Base-by-base conservation (phyloP, 2,888 invertebrate genomes). In the Pyrrhia umbra region DNA sequence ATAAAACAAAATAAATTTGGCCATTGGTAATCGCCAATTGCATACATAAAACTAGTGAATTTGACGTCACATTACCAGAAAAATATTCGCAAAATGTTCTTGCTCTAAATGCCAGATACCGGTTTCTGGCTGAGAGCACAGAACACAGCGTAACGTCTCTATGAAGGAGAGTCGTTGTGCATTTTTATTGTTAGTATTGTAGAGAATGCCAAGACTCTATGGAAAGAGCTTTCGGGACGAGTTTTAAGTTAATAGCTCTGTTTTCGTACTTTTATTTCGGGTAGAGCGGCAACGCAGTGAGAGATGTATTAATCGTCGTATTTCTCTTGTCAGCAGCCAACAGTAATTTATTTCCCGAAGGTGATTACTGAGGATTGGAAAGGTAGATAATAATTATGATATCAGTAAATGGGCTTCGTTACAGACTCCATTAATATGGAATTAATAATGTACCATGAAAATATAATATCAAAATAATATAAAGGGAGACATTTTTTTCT, bases 151-250 rank as follows among this genome's bases (percentile, higher is more conserved):
- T 54, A 59, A 81, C 77, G 74, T 81, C 69, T 76, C 60, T 64
- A 79, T 77, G 71, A 71, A 65, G 43, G 46, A 52, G 68, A 70
- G 56, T 68, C 57, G 64, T 68, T 79, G 66, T 67, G 77, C 71
- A 77, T 79, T 79, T 81, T 77, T 80, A 72, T 77, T 75, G 75
- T 77, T 58, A 69, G 52, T 56, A 68, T 64, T 55, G 65, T 50
- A 57, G 52, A 46, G 69, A 57, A 70, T 74, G 77, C 65, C 57
- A 68, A 77, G 65, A 63, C 79, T 68, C 40, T 66, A 65, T 62
- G 56, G 56, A 69, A 55, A 57, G 42, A 57, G 51, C 42, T 54
- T 62, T 80, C 18, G 43, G 50, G 27, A 61, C 47, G 55, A 76
- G 54, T 70, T 78, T 70, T 56, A 60, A 66, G 45, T 69, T 69